Percentiles rank a stretch among this genome's conserved stretches.
Evolutionary conservation across 2,797 vertebrate genomes (phyloP).

Genomic region (Hypotaenidia okinawae): DNA sequence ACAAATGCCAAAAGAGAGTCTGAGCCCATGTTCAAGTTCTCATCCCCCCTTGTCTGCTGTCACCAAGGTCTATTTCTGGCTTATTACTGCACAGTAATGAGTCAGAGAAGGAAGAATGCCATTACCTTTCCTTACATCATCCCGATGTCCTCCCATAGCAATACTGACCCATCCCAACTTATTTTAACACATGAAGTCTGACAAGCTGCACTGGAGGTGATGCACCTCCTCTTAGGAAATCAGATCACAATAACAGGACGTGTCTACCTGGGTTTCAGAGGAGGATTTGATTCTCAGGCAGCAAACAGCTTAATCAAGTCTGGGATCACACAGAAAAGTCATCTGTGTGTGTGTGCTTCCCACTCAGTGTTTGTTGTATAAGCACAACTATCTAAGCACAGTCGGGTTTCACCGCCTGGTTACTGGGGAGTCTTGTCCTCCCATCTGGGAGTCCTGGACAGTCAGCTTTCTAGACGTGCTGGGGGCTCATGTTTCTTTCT

Average conservation of each 20-base stretch:
- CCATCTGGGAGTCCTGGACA: neutral
- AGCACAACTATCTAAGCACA: neutral
- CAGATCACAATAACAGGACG: fast-evolving
- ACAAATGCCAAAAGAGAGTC: neutral
- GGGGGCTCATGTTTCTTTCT: neutral
- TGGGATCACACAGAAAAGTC: neutral
- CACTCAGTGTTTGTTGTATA: neutral
- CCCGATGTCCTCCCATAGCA: conserved; percentile 28
- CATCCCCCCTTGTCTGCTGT: conserved; percentile 25
- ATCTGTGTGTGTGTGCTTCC: neutral
- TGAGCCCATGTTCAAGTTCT: neutral
- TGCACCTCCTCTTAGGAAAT: conserved; percentile 36
- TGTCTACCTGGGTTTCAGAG: neutral
- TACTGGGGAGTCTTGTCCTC: fast-evolving
- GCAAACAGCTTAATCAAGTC: neutral
- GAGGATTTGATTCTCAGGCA: neutral
- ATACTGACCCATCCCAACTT: conserved; percentile 46
- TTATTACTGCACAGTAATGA: conserved; percentile 49
- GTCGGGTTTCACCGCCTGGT: fast-evolving
- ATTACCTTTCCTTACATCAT: conserved; percentile 64
- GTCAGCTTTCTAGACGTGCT: neutral
- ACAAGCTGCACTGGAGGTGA: neutral
- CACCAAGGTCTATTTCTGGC: conserved; percentile 50
- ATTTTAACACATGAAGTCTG: conserved; percentile 23
- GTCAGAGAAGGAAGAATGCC: conserved; percentile 62